Conservation (phyloP, 2,888 invertebrate species). For the Osmoderma eremita region DNA sequence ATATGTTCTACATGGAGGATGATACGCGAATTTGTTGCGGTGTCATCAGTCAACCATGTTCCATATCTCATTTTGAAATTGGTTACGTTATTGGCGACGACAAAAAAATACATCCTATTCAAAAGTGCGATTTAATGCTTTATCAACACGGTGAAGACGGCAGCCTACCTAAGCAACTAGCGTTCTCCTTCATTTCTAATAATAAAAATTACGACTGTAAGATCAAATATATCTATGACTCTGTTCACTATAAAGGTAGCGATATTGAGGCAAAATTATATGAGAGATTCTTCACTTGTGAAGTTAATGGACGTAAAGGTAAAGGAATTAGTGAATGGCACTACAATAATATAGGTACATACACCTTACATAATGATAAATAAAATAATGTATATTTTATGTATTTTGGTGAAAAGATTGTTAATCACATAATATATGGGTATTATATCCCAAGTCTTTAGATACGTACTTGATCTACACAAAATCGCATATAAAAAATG, state of each 20-base stretch:
- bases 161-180: slow-evolving; percentile 71
- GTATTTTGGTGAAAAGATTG: too few species aligned
- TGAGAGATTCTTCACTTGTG: slow-evolving; percentile 69
- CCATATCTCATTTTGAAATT: slow-evolving; percentile 72
- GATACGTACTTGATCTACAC: too few species aligned
- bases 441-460: too few species aligned
- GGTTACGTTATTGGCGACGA: slow-evolving; percentile 72
- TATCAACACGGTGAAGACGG: slow-evolving; percentile 78
- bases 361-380: slow-evolving; percentile 10
- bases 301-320: slow-evolving; percentile 73
- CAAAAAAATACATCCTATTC: slow-evolving; percentile 67
- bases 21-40: slow-evolving; percentile 80
- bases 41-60: slow-evolving; percentile 79
- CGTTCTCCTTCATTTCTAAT: slow-evolving; percentile 71
- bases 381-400: neutral
- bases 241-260: slow-evolving; percentile 74
- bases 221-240: slow-evolving; percentile 72
- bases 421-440: too few species aligned
- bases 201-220: slow-evolving; percentile 69
- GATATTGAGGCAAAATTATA: slow-evolving; percentile 76
- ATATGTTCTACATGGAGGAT: too few species aligned
- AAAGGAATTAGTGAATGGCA: slow-evolving; percentile 80
- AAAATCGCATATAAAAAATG: too few species aligned
- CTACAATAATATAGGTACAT: slow-evolving; percentile 66
- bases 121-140: slow-evolving; percentile 71